Percentiles rank a stretch among this genome's conserved stretches.
These are phyloP conservation scores for Drosophila pegasa DNA, from an alignment of 2,888 invertebrate genomes.

Conservation along the genomic window DNA sequence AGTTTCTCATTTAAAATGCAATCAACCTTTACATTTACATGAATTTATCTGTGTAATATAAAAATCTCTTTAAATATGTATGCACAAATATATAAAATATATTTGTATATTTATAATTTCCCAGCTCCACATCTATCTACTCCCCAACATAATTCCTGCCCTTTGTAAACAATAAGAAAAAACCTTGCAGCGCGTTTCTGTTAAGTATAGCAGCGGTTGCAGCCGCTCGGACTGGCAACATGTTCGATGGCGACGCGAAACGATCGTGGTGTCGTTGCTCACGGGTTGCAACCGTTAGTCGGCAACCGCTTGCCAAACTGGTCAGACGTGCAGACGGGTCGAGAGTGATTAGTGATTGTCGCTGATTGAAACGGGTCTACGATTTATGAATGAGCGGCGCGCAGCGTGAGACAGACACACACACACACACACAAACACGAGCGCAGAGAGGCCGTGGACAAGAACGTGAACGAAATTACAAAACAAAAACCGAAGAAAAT, in stretches of 20 bases:
- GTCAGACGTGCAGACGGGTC: constrained; percentile 53
- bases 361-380: constrained; percentile 36
- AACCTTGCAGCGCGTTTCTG: constrained; percentile 4
- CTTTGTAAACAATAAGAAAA: neutral
- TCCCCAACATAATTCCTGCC: neutral
- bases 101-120: neutral
- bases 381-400: constrained; percentile 76
- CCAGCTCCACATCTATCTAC: neutral
- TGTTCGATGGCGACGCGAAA: constrained; percentile 46
- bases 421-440: constrained; percentile 20
- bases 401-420: constrained; percentile 57
- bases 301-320: constrained; percentile 74
- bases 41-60: no score
- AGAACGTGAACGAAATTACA: constrained; percentile 74
- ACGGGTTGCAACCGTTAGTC: constrained; percentile 62
- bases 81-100: neutral
- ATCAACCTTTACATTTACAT: neutral
- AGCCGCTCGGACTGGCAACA: constrained; percentile 34
- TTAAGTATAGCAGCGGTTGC: constrained; percentile 22
- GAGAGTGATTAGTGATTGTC: constrained; percentile 26
- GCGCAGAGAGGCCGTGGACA: constrained; percentile 30
- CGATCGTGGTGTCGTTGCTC: constrained; percentile 38
- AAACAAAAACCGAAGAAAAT: constrained; percentile 59
- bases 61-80: neutral
- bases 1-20: neutral